Conservation (phyloP, 2,888 invertebrate species). For the Drosophila prolongata region DNA sequence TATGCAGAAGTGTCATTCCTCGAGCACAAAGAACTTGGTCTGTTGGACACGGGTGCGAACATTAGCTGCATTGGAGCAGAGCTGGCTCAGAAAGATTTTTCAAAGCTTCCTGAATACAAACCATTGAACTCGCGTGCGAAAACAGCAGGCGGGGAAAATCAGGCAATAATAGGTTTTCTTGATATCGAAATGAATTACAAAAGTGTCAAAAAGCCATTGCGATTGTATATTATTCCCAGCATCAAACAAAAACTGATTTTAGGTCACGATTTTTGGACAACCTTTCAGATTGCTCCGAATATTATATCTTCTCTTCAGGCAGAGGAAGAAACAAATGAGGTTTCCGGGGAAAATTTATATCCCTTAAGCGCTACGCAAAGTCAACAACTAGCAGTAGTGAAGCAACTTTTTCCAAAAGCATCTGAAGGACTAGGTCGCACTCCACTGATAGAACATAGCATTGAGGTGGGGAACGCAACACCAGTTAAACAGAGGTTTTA, state of each 20-base stretch:
- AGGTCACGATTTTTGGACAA: background rate
- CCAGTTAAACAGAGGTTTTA: no score
- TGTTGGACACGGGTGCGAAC: background rate
- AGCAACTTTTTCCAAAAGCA: background rate
- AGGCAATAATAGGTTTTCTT: background rate
- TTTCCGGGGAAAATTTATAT: background rate
- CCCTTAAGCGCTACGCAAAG: background rate
- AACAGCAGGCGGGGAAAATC: background rate
- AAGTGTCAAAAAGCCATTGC: background rate
- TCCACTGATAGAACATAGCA: no score
- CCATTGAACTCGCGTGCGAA: background rate
- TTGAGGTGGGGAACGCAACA: no score
- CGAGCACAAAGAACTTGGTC: background rate
- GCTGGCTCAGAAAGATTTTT: no score
- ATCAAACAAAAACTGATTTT: background rate
- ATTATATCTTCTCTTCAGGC: background rate
- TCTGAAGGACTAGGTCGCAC: background rate
- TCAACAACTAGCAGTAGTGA: background rate
- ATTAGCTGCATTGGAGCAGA: no score
- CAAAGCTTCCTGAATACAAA: no score
- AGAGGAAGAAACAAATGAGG: background rate
- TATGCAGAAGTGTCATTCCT: background rate
- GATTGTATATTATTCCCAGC: slow-evolving; percentile 1
- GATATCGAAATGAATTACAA: background rate
- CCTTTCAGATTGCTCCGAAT: background rate